Base-by-base conservation (phyloP, 1,140 invertebrate genomes). In the Papilio xuthus region DNA sequence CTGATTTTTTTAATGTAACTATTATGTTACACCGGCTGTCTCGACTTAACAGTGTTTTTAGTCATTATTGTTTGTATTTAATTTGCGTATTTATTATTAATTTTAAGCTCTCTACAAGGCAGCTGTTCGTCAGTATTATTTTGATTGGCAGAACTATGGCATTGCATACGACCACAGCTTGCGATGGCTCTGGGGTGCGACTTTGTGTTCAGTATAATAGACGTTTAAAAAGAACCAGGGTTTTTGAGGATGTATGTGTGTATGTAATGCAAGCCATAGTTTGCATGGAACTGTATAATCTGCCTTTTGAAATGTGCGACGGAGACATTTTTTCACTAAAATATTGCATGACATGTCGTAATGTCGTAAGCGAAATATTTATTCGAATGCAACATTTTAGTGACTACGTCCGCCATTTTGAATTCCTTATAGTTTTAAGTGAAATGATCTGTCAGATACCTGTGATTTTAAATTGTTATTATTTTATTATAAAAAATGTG, bases 401-500 rank as follows among this genome's bases (percentile, higher is more conserved):
- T 56, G 76, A 42, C 73, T 42, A 63, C 74, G 44, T 50, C 79
- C 56, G 79, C 67, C 80, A 78, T 83, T 79, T 84, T 83, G 80
- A 72, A 85, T 89, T 88, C 83, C 84, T 84, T 84, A 84, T 91
- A 90, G 86, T 89, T 87, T 86, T 91, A 91, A 90, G 90, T 73
- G 76, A 79, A 81, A 85, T 82, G 83, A 87, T 85, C 82, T 89
- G 83, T 90, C 80, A 84, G 79, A 86, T 75, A 88, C 87, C 91
- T 93, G 91, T 93, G 91, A 93, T 93, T 92, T 88, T 86, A 85
- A 88, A 90, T 86, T 88, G 84, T 91, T 90, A 89, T 90, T 87
- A 83, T 88, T 81, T 81, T 85, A 85, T 90, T 86, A 90, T 90
- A 85, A 84, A 86, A 77, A 88, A 90, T 88, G 85, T 90, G 85